Base-by-base conservation (phyloP, 2,888 invertebrate genomes). In the Drosophila leonis region DNA sequence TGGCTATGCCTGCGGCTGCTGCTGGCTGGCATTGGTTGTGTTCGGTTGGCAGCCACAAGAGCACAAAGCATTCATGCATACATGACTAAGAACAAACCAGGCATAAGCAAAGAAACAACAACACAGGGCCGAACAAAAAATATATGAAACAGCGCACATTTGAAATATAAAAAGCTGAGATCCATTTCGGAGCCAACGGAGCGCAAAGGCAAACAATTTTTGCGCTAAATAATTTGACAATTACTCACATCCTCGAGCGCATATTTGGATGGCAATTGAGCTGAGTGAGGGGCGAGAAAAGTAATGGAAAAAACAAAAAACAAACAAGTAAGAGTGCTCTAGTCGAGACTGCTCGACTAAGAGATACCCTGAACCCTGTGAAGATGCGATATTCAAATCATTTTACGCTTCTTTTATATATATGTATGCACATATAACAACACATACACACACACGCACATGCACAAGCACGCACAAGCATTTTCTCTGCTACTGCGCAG, bases 181-280 rank as follows among this genome's bases (percentile, higher is more conserved):
- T 90, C 90, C 92, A 88, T 92, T 91, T 87, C 78, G 82, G 61
- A 83, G 80, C 85, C 90, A 91, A 80, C 92, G 91, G 84, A 91
- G 90, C 91, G 91, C 80, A 88, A 82, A 92, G 85, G 88, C 92
- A 92, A 92, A 92, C 92, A 92, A 92, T 92, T 88, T 91, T 92
- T 92, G 90, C 91, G 91, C 92, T 92, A 92, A 92, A 92, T 92
- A 92, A 92, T 92, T 92, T 92, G 91, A 92, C 92, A 92, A 92
- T 91, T 91, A 92, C 91, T 92, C 91, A 91, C 91, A 90, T 92
- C 80, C 90, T 72, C 60, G 44, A 70, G 74, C 46, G 54, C 31
- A 54, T 62, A 62, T 69, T 65, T 59, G 82, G 78, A 60, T 65
- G 81, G 83, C 75, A 81, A 68, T 83, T 77, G 64, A 68, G 56